These are phyloP conservation scores for human DNA, from an alignment of 2,113 vertebrate species.

Conservation along the genomic window DNA sequence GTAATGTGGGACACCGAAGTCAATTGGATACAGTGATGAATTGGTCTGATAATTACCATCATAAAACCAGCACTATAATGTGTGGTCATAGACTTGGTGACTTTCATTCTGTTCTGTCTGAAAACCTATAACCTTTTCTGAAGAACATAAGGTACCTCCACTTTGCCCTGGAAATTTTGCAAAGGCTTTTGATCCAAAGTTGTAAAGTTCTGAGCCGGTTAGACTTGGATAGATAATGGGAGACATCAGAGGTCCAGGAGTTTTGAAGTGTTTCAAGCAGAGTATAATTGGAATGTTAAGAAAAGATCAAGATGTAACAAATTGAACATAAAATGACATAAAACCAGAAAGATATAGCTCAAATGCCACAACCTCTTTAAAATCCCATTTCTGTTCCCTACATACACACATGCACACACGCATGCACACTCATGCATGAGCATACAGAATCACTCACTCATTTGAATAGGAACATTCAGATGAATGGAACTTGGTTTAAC, in stretches of 20 bases:
- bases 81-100: not conserved
- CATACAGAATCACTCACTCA: not conserved
- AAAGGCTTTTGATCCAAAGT: constrained; percentile 33
- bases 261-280: constrained; percentile 10
- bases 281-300: not conserved
- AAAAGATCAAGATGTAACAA: constrained; percentile 40
- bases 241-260: not conserved
- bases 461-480: not conserved
- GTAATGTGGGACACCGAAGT: constrained; percentile 4
- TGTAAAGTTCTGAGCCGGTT: constrained; percentile 47
- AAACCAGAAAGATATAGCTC: not conserved
- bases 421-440: rapidly evolving
- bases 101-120: constrained; percentile 28
- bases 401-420: not conserved
- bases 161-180: constrained; percentile 14
- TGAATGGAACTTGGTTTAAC: not conserved
- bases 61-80: constrained; percentile 11
- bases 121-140: constrained; percentile 32
- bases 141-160: constrained; percentile 19
- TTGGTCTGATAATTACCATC: constrained; percentile 1
- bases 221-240: not conserved
- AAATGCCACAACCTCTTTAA: not conserved
- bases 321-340: not conserved
- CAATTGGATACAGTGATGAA: not conserved
- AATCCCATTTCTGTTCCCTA: not conserved